Percentiles rank a stretch among this genome's conserved stretches.
These are phyloP conservation scores for Phalangium opilio DNA, from an alignment of 2,888 invertebrate species.

Conservation along the genomic window DNA sequence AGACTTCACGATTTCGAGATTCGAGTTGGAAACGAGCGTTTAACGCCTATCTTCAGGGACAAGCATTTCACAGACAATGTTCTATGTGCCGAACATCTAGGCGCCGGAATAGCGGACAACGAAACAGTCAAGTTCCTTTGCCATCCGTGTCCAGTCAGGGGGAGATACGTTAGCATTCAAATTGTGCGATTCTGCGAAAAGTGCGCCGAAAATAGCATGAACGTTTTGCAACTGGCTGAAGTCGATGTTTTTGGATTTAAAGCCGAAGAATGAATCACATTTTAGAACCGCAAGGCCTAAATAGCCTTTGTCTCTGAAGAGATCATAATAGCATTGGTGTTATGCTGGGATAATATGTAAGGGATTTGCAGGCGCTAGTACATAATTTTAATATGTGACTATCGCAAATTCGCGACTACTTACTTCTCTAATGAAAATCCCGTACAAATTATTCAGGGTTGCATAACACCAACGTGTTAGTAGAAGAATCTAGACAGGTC, in stretches of 20 bases:
- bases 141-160: slow-evolving; percentile 18
- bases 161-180: slow-evolving; percentile 18
- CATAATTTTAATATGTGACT: no score
- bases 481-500: no score
- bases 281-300: no score
- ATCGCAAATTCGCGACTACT: no score
- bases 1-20: slow-evolving; percentile 20
- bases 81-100: slow-evolving; percentile 14
- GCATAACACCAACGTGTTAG: no score
- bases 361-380: no score
- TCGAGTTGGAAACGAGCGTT: slow-evolving; percentile 15
- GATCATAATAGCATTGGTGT: no score
- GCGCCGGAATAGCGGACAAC: slow-evolving; percentile 15
- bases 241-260: slow-evolving; percentile 18
- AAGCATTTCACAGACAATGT: slow-evolving; percentile 15
- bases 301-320: no score
- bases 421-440: no score
- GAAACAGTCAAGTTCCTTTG: slow-evolving; percentile 15
- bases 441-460: no score
- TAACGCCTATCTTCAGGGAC: slow-evolving; percentile 14
- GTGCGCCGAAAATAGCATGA: slow-evolving; percentile 16
- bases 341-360: no score
- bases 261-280: neutral
- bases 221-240: slow-evolving; percentile 19
- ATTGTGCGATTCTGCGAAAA: slow-evolving; percentile 17